These are phyloP conservation scores for Musca domestica DNA, from an alignment of 1,140 invertebrate species.

Conservation along the genomic window DNA sequence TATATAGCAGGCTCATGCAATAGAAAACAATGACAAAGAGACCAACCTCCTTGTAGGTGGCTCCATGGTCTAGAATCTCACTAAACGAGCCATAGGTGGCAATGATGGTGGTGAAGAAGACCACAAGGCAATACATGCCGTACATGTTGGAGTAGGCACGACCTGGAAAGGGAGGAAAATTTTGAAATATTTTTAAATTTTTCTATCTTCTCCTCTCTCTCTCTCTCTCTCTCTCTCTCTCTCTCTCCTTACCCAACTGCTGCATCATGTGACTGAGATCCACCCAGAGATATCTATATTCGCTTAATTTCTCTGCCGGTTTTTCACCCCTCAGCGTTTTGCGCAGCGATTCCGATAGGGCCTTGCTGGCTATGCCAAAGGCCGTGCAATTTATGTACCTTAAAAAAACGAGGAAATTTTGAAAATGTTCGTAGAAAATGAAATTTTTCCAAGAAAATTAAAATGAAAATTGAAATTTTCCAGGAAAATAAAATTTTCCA, in stretches of 20 bases:
- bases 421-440: neutral
- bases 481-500: too few species aligned
- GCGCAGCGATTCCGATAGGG: conserved; percentile 61
- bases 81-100: conserved; percentile 66
- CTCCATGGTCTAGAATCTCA: conserved; percentile 66
- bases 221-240: neutral
- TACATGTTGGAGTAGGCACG: conserved; percentile 70
- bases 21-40: conserved; percentile 67
- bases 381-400: conserved; percentile 64
- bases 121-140: conserved; percentile 67
- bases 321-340: conserved; percentile 60
- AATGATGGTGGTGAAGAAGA: conserved; percentile 68
- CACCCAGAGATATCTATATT: conserved; percentile 66
- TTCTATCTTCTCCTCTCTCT: neutral
- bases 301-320: conserved; percentile 61
- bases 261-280: conserved; percentile 72
- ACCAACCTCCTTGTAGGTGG: conserved; percentile 67
- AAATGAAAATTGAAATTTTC: too few species aligned
- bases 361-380: conserved; percentile 62
- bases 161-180: conserved; percentile 41
- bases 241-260: conserved; percentile 62
- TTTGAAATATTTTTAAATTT: too few species aligned
- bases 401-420: neutral
- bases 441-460: too few species aligned
- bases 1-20: conserved; percentile 65